Percentiles rank a stretch among this genome's conserved stretches.
phyloP scores from a whole-genome alignment of 2,797 vertebrate species.

The Melanotaenia nigrans region DNA sequence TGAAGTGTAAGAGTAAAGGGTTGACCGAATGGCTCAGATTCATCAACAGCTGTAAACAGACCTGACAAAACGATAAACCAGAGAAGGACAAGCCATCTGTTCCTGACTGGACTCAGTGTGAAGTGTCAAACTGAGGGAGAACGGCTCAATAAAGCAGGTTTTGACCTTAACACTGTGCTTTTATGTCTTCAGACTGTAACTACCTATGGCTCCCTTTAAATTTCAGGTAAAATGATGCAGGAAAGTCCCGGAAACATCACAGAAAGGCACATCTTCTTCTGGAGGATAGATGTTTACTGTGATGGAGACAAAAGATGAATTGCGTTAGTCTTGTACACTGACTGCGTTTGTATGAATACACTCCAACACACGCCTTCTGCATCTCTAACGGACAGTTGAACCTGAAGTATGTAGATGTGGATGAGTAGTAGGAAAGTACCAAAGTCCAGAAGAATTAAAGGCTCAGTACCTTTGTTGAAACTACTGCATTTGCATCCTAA shows the following conservation, averaged over 20 bases:
- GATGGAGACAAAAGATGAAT: constrained; percentile 16
- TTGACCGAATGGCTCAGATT: constrained; percentile 34
- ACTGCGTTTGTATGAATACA: background rate
- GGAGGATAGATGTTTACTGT: constrained; percentile 43
- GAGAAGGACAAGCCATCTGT: background rate
- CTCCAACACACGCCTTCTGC: background rate
- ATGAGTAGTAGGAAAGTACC: background rate
- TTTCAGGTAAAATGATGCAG: background rate
- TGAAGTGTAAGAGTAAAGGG: constrained; percentile 12
- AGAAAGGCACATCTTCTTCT: constrained; percentile 71
- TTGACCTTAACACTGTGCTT: constrained; percentile 17
- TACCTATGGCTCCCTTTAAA: background rate
- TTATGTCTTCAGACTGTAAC: constrained; percentile 9
- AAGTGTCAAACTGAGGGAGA: background rate
- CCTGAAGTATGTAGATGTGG: background rate
- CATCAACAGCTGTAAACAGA: constrained; percentile 30
- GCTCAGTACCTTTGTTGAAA: constrained; percentile 61
- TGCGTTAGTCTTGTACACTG: background rate
- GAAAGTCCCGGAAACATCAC: constrained; percentile 17
- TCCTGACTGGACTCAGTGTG: constrained; percentile 8
- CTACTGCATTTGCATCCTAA: constrained; percentile 81
- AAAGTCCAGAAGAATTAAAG: constrained; percentile 25
- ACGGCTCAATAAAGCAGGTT: constrained; percentile 27
- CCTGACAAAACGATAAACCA: background rate
- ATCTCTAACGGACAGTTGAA: background rate